A percentile compares a stretch with the other conserved stretches of the same genome.
phyloP scores from a whole-genome alignment of 2,113 vertebrate genomes.

The Leptobrachium ailaonicum region DNA sequence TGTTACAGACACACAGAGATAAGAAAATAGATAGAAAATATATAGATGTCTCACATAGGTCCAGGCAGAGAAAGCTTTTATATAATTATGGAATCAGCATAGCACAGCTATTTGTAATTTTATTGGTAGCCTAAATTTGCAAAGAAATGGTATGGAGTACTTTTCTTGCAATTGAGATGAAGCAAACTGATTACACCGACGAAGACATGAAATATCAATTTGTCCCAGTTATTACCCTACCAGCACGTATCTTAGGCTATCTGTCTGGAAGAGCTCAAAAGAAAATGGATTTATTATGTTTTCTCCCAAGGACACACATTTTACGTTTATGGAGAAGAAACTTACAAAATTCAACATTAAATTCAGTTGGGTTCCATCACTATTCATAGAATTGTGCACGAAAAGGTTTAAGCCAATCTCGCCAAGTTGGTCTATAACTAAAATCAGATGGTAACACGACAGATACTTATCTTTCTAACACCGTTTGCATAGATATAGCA shows the following conservation, averaged over 20 bases:
- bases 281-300: conserved; percentile 48
- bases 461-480: not conserved
- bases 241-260: conserved; percentile 45
- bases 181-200: conserved; percentile 48
- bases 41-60: conserved; percentile 39
- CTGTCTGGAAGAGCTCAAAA: conserved; percentile 42
- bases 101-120: conserved; percentile 49
- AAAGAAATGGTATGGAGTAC: conserved; percentile 44
- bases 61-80: conserved; percentile 47
- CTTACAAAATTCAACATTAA: conserved; percentile 23
- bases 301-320: conserved; percentile 44
- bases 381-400: conserved; percentile 22
- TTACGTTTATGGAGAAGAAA: conserved; percentile 27
- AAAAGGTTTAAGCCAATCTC: conserved; percentile 13
- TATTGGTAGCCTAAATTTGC: conserved; percentile 49
- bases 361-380: conserved; percentile 25
- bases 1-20: conserved; percentile 42
- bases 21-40: conserved; percentile 46
- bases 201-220: conserved; percentile 50
- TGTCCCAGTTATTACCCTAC: conserved; percentile 50
- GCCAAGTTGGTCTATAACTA: conserved; percentile 14
- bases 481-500: no score
- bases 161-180: conserved; percentile 45
- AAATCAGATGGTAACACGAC: conserved; percentile 15
- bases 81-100: conserved; percentile 49